These are phyloP conservation scores for Protaetia brevitarsis DNA, from an alignment of 1,140 invertebrate genomes.

Conservation along the genomic window DNA sequence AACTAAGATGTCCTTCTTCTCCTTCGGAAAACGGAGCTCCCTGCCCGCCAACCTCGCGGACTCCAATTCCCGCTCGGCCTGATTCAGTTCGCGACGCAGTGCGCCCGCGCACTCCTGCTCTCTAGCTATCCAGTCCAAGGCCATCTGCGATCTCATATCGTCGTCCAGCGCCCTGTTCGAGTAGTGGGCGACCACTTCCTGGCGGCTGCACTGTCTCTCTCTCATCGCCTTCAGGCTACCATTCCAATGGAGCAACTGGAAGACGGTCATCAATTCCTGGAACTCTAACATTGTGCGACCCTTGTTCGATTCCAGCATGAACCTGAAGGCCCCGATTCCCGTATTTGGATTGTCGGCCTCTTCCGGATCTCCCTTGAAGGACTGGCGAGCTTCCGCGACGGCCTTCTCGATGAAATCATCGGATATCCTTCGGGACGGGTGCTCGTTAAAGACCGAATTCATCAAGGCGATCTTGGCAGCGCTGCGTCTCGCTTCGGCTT, in stretches of 20 bases:
- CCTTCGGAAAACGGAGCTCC: constrained; percentile 90
- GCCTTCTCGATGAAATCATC: constrained; percentile 94
- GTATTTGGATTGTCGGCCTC: constrained; percentile 77
- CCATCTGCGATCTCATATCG: constrained; percentile 95
- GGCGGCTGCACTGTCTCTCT: constrained; percentile 89
- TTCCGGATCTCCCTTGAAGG: constrained; percentile 61
- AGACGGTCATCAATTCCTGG: constrained; percentile 95
- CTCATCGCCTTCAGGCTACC: constrained; percentile 89
- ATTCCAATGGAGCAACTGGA: constrained; percentile 94
- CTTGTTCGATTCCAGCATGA: constrained; percentile 92
- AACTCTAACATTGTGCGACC: constrained; percentile 94
- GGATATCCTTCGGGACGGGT: constrained; percentile 87
- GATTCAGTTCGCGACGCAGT: constrained; percentile 74
- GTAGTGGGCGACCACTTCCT: constrained; percentile 93
- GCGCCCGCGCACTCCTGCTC: constrained; percentile 80
- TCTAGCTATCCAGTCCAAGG: constrained; percentile 89
- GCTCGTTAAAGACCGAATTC: constrained; percentile 97
- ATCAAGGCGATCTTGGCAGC: constrained; percentile 94
- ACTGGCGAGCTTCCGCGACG: constrained; percentile 78
- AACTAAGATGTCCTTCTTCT: constrained; percentile 92
- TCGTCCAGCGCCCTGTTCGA: constrained; percentile 86
- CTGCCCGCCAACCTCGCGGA: constrained; percentile 84
- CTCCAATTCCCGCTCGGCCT: constrained; percentile 84
- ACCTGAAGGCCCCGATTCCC: constrained; percentile 90
- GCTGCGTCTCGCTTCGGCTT: constrained; percentile 88